Conservation (phyloP, 2,888 invertebrate genomes). For the Opisthograptis luteolata region DNA sequence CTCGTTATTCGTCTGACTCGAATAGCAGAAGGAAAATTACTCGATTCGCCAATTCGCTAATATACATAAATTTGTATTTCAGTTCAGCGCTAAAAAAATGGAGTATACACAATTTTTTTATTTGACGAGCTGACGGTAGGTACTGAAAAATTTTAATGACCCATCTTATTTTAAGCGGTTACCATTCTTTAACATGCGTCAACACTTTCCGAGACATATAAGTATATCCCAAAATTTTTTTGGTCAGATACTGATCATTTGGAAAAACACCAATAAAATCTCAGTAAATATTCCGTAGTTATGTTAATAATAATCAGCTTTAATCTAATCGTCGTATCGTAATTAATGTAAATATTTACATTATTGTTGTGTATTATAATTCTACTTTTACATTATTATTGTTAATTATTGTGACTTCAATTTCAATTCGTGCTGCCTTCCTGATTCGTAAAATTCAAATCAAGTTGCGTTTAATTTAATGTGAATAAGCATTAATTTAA, state of each 20-base stretch:
- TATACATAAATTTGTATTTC: too few relatives aligned
- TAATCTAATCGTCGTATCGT: constrained; percentile 19
- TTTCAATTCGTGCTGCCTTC: constrained; percentile 26
- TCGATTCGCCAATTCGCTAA: too few relatives aligned
- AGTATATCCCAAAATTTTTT: not conserved
- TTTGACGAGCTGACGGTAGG: too few relatives aligned
- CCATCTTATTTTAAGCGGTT: too few relatives aligned
- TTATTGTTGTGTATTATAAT: constrained; percentile 18
- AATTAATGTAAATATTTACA: constrained; percentile 32
- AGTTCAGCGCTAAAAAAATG: too few relatives aligned
- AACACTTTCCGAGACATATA: not conserved
- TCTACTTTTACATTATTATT: too few relatives aligned
- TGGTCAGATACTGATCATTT: constrained; percentile 14
- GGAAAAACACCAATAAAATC: constrained; percentile 18
- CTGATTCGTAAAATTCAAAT: not conserved
- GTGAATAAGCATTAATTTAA: not conserved
- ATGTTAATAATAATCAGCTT: constrained; percentile 46
- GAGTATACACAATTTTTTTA: too few relatives aligned
- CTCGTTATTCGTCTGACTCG: too few relatives aligned
- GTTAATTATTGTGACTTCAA: constrained; percentile 33
- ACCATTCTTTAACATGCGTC: too few relatives aligned
- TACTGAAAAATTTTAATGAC: too few relatives aligned
- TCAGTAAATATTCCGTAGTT: constrained; percentile 31
- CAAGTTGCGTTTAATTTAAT: not conserved
- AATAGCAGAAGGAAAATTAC: too few relatives aligned